These are phyloP conservation scores for Erebia epiphron DNA, from an alignment of 2,888 invertebrate species.

Conservation along the genomic window DNA sequence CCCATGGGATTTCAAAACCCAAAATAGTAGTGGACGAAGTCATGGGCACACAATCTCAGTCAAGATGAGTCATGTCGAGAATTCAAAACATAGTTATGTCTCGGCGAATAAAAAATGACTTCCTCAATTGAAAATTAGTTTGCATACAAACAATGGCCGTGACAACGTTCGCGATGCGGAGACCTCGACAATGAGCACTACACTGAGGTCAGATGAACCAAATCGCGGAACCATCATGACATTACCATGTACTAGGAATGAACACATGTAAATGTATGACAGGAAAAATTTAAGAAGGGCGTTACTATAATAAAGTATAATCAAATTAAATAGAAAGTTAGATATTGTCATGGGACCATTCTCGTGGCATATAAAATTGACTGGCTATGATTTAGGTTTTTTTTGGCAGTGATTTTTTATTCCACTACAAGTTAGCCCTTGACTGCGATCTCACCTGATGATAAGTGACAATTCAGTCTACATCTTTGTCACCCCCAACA, in stretches of 20 bases:
- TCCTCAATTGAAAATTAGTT: conserved; percentile 57
- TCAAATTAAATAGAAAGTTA: background rate
- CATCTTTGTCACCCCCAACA: too few species aligned
- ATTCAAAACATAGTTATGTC: conserved; percentile 18
- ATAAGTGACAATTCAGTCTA: too few species aligned
- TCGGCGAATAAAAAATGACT: conserved; percentile 50
- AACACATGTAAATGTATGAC: background rate
- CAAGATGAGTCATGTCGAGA: conserved; percentile 35
- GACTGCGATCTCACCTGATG: too few species aligned
- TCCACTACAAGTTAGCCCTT: too few species aligned
- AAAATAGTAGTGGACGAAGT: too few species aligned
- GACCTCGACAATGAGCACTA: conserved; percentile 36
- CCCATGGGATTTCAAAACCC: background rate
- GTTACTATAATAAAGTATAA: conserved; percentile 2
- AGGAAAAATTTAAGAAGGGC: conserved; percentile 5
- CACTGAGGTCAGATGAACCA: conserved; percentile 28
- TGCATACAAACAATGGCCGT: conserved; percentile 48
- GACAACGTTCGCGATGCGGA: conserved; percentile 42
- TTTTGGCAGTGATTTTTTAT: too few species aligned
- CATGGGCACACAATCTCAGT: background rate
- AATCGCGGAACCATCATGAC: conserved; percentile 24
- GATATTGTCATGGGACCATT: too few species aligned
- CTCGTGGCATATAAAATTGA: too few species aligned
- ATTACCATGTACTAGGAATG: background rate
- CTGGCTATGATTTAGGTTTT: too few species aligned